Base-by-base conservation (phyloP, 2,113 vertebrate species). In the Tyrannus savana region DNA sequence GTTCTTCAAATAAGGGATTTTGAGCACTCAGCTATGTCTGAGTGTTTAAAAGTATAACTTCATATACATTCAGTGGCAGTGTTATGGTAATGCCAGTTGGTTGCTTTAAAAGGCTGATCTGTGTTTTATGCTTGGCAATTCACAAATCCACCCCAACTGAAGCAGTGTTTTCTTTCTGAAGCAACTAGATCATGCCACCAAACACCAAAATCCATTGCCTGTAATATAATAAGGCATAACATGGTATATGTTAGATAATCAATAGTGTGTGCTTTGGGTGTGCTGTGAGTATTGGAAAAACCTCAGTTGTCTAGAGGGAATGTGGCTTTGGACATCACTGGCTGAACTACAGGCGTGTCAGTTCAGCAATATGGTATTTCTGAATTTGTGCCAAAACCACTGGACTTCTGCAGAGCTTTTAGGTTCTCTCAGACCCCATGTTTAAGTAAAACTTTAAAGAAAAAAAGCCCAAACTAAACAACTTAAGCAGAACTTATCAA, bases 11-110 rank as follows among this genome's bases (percentile, higher is more conserved):
- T 86, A 93, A 88, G 75, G 69, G 79, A 87, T 90, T 93, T 94
- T 76, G 58, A 88, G 59, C 73, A 71, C 64, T 72, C 49, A 14
- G 62, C 88, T 67, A 33, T 42, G 82, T 86, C 94, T 85, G 82
- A 96, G 71, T 96, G 63, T 95, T 92, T 96, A 75, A 69, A 96
- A 67, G 19, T 89, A 76, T 78, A 84, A 81, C 88, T 97, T 97
- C 89, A 86, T 89, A 73, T 96, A 95, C 63, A 30, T 88, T 95
- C 87, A 92, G 84, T 94, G 72, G 68, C 80, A 93, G 59, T 66
- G 74, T 91, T 91, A 76, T 37, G 71, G 68, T 90, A 87, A 80
- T 93, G 55, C 71, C 49, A 47, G 55, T 42, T 47, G 37, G 37
- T 84, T 39, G 52, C 22, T 84, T 69, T 73, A 37, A 55, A 64